Conservation (phyloP, 1,140 invertebrate species). For the Diorhabda carinulata region DNA sequence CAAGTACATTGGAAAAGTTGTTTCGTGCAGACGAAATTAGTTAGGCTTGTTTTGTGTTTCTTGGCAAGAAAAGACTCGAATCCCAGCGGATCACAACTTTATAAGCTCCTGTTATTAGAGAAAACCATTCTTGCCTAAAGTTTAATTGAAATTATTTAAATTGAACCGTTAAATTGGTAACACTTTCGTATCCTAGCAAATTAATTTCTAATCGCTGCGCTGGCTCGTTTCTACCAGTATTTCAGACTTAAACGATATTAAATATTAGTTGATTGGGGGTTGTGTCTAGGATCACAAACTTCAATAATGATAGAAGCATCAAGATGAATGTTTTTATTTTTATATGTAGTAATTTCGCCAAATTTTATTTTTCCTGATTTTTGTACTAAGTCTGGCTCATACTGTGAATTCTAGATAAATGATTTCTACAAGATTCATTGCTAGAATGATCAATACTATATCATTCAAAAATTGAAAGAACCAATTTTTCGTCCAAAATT, state of each 20-base stretch:
- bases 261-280: too few relatives aligned
- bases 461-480: too few relatives aligned
- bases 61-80: constrained; percentile 7
- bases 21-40: constrained; percentile 10
- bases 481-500: too few relatives aligned
- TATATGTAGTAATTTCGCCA: too few relatives aligned
- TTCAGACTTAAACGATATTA: background rate
- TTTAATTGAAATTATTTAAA: constrained; percentile 25
- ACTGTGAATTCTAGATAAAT: too few relatives aligned
- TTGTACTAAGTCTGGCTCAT: too few relatives aligned
- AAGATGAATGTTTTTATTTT: too few relatives aligned
- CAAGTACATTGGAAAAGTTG: background rate
- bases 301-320: too few relatives aligned
- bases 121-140: constrained; percentile 9
- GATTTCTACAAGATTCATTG: too few relatives aligned
- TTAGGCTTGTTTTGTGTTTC: constrained; percentile 14
- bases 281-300: too few relatives aligned
- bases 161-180: constrained; percentile 10
- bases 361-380: too few relatives aligned
- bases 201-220: constrained; percentile 2
- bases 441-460: too few relatives aligned
- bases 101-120: constrained; percentile 20
- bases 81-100: constrained; percentile 18
- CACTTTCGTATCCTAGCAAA: constrained; percentile 2
- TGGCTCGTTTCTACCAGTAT: background rate